Conservation (phyloP, 1,140 invertebrate genomes). For the Neelides sp. region DNA sequence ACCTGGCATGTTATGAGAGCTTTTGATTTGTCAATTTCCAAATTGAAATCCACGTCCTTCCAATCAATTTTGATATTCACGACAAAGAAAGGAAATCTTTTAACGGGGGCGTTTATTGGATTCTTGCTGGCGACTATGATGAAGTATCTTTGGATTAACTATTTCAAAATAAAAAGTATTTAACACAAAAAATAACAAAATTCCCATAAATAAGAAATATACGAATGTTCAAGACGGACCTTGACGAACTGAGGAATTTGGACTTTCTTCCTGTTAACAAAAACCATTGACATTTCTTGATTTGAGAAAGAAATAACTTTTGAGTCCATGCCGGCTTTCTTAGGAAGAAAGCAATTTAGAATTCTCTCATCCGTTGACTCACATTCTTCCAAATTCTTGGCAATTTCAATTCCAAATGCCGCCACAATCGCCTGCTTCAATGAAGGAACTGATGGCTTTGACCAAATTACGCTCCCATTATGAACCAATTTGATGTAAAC, state of each 20-base stretch:
- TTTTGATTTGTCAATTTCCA: too few species aligned
- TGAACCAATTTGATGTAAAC: conserved; percentile 42
- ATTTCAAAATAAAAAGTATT: too few species aligned
- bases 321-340: conserved; percentile 26
- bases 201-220: too few species aligned
- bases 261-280: conserved; percentile 48
- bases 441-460: conserved; percentile 39
- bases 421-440: conserved; percentile 38
- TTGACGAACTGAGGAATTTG: conserved; percentile 45
- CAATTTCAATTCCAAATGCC: conserved; percentile 39
- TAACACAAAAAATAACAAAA: too few species aligned
- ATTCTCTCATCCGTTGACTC: conserved; percentile 35
- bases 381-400: conserved; percentile 37
- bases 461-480: conserved; percentile 44
- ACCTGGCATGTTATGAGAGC: too few species aligned
- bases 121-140: too few species aligned
- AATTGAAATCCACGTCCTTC: too few species aligned
- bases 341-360: conserved; percentile 33
- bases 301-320: conserved; percentile 33
- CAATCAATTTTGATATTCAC: too few species aligned
- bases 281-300: conserved; percentile 36
- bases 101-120: too few species aligned
- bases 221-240: conserved; percentile 35
- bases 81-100: too few species aligned
- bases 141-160: too few species aligned